phyloP scores from a whole-genome alignment of 2,888 invertebrate genomes.

The Tanytarsus gracilentus region DNA sequence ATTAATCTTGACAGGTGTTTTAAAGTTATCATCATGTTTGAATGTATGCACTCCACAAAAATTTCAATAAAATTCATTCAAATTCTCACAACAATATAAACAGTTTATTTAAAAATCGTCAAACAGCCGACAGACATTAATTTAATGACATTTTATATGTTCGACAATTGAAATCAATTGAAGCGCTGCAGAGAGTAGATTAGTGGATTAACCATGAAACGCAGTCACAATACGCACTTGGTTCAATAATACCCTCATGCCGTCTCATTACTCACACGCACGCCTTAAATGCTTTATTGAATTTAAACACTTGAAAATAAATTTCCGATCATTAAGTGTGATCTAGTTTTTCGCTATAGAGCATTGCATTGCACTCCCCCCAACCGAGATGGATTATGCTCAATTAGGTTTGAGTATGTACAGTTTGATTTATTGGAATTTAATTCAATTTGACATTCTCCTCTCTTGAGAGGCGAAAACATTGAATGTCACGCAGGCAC shows the following conservation, averaged over 20 bases:
- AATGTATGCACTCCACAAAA: too few species aligned
- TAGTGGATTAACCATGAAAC: slow-evolving; percentile 1
- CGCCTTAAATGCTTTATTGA: background rate
- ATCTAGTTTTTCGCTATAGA: slow-evolving; percentile 2
- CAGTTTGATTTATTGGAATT: slow-evolving; percentile 24
- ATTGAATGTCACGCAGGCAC: too few species aligned
- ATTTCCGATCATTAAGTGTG: background rate
- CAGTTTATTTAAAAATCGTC: too few species aligned
- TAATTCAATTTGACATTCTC: slow-evolving; percentile 25
- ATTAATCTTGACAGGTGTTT: too few species aligned
- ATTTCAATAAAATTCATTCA: too few species aligned
- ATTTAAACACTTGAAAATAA: background rate
- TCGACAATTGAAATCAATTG: slow-evolving; percentile 22
- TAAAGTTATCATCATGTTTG: too few species aligned
- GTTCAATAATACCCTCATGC: slow-evolving; percentile 4
- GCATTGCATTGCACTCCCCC: background rate
- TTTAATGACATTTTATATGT: too few species aligned
- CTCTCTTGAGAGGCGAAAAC: too few species aligned
- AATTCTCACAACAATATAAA: too few species aligned
- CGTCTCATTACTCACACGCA: background rate
- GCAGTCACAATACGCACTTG: too few species aligned
- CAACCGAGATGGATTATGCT: background rate
- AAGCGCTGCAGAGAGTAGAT: slow-evolving; percentile 10
- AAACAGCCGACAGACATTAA: too few species aligned
- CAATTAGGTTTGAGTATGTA: background rate